Evolutionary conservation across 2,113 vertebrate species (phyloP).

Genomic region (Chloropsis hardwickii): DNA sequence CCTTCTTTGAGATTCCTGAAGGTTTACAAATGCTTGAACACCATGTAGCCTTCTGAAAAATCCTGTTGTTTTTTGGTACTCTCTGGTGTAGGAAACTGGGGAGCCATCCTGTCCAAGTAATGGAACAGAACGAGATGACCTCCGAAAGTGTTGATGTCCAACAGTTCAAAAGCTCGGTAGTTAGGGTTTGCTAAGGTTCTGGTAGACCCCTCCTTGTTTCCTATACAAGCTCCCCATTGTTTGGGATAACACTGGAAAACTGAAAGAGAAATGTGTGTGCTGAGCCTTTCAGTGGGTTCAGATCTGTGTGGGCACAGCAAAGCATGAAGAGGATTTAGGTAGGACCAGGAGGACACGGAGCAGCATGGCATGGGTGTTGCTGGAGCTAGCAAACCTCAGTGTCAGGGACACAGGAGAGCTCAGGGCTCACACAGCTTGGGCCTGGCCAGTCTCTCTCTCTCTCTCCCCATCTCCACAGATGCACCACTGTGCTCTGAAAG

Average conservation of each 20-base stretch:
- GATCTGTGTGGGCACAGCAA: too few relatives aligned
- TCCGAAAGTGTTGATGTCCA: rapidly evolving
- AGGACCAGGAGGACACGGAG: not conserved
- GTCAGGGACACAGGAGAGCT: not conserved
- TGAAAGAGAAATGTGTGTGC: not conserved
- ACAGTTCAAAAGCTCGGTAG: not conserved
- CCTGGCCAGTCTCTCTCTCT: not conserved
- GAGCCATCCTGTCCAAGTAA: not conserved
- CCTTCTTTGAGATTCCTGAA: not conserved
- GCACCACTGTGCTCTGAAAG: not conserved
- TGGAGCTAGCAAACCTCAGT: not conserved
- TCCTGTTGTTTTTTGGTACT: not conserved
- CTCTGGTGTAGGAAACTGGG: not conserved
- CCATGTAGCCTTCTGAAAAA: not conserved
- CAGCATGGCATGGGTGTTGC: not conserved
- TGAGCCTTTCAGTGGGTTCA: not conserved
- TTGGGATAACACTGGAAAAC: not conserved
- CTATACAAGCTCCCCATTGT: not conserved
- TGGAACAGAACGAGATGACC: not conserved
- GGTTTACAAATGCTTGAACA: not conserved
- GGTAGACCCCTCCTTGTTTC: not conserved
- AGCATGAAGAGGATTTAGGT: rapidly evolving
- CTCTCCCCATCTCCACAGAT: not conserved
- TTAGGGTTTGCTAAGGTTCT: not conserved
- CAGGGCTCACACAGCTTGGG: not conserved